Evolutionary conservation across 1,140 invertebrate species (phyloP), one percentile per base, ranked within the genome.

Genomic region (Aphaenogaster ashmeadi): DNA sequence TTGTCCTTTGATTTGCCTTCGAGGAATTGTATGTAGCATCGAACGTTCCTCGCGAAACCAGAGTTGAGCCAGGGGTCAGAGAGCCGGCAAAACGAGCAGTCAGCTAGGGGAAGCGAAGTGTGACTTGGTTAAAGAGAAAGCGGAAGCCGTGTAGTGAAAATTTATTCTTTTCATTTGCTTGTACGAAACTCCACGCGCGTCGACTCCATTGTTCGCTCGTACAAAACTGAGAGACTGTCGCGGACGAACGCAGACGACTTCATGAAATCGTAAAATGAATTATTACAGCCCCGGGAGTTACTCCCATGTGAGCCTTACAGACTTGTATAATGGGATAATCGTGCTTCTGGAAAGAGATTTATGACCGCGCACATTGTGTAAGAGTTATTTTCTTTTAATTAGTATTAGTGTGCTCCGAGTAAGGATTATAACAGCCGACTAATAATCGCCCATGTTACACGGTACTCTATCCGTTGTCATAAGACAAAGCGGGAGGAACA

Each of bases 341-440:
- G 69, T 60, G 80, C 69, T 74, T 33, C 21, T 50, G 69, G 69
- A 60, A 50, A 84, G 69, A 84, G 80, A 84, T 84, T 84, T 84
- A 84, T 75, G 69, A 60, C 44, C 80, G 80, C 27, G 69, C 56
- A 50, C 69, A 50, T 75, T 74, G 66, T 75, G 69, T 75, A 84
- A 84, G 54, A 84, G 69, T 50, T 84, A 84, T 84, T 84, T 84
- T 84, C 80, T 60, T 84, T 84, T 84, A 84, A 84, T 84, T 84
- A 84, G 69, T 58, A 62, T 84, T 62, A 60, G 80, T 36, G 27
- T 5, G 7, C 47, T 56, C 44, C 69, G 38, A 56, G 21, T 54
- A 44, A 81, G 21, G 38, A 47, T 13, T 50, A 9, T 74, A 75
- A 75, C 71, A 62, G 33, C 44, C 54, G 41, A 69, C 60, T 64